A percentile compares a stretch with the other conserved stretches of the same genome.
Evolutionary conservation across 2,888 invertebrate species (phyloP).

Genomic region (Plusia festucae): DNA sequence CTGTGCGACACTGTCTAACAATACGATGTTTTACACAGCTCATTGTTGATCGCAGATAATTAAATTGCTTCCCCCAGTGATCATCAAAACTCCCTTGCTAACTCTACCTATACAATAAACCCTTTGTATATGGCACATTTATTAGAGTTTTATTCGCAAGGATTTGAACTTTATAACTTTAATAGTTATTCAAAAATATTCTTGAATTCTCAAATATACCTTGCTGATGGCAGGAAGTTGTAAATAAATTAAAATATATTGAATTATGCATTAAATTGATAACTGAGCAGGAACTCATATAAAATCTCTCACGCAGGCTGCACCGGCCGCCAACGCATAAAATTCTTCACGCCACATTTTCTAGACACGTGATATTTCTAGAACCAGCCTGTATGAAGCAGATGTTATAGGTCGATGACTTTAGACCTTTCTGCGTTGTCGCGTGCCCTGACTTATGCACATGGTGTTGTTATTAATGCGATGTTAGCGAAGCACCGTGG

Average conservation of each 20-base stretch:
- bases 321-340: constrained; percentile 41
- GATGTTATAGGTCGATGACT: constrained; percentile 83
- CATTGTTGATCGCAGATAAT: constrained; percentile 59
- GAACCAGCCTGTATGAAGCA: constrained; percentile 69
- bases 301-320: constrained; percentile 49
- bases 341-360: constrained; percentile 53
- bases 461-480: constrained; percentile 68
- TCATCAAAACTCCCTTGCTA: constrained; percentile 34
- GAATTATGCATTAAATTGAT: constrained; percentile 31
- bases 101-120: not conserved
- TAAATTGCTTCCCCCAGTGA: constrained; percentile 57
- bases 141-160: not conserved
- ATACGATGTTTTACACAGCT: constrained; percentile 49
- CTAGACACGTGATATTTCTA: constrained; percentile 51
- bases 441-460: constrained; percentile 73
- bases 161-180: not conserved
- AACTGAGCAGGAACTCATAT: constrained; percentile 32
- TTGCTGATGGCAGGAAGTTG: constrained; percentile 13
- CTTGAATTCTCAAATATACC: not conserved
- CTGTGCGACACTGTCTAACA: constrained; percentile 43
- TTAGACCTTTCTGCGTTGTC: constrained; percentile 84
- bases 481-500: constrained; percentile 57
- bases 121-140: not conserved
- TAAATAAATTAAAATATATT: constrained; percentile 24
- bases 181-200: constrained; percentile 6